Conservation (phyloP, 2,113 vertebrate species). For the Pachycephala philippinensis region DNA sequence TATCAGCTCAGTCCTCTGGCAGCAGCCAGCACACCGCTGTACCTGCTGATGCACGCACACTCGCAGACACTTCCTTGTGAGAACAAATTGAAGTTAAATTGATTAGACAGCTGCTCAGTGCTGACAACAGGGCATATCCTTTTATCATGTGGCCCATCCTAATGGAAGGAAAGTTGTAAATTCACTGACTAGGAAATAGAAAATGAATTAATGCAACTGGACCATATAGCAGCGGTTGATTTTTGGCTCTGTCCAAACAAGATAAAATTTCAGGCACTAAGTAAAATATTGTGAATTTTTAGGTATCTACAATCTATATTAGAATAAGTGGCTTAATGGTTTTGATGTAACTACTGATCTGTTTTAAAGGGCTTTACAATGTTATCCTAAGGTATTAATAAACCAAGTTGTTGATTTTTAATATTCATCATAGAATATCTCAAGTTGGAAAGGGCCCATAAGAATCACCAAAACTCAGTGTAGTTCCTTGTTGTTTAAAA, state of each 20-base stretch:
- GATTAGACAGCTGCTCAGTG: background rate
- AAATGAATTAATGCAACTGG: background rate
- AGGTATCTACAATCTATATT: background rate
- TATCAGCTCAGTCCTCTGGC: background rate
- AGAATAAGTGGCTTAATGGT: background rate
- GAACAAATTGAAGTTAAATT: background rate
- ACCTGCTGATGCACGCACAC: background rate
- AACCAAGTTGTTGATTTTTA: background rate
- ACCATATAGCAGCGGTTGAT: background rate
- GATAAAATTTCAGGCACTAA: background rate
- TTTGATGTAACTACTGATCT: background rate
- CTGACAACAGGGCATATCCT: background rate
- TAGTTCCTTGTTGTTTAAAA: background rate
- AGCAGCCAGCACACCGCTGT: background rate
- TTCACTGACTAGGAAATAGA: background rate
- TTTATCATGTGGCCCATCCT: background rate
- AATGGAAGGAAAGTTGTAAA: background rate
- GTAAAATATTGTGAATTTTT: background rate
- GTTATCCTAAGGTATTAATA: background rate
- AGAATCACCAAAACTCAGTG: background rate
- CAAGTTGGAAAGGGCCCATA: background rate
- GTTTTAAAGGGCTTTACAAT: background rate
- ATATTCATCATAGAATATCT: background rate
- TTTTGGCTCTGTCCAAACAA: background rate
- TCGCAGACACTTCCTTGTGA: background rate